These are phyloP conservation scores for Lasioglossum albipes DNA, from an alignment of 1,140 invertebrate genomes.

Conservation along the genomic window DNA sequence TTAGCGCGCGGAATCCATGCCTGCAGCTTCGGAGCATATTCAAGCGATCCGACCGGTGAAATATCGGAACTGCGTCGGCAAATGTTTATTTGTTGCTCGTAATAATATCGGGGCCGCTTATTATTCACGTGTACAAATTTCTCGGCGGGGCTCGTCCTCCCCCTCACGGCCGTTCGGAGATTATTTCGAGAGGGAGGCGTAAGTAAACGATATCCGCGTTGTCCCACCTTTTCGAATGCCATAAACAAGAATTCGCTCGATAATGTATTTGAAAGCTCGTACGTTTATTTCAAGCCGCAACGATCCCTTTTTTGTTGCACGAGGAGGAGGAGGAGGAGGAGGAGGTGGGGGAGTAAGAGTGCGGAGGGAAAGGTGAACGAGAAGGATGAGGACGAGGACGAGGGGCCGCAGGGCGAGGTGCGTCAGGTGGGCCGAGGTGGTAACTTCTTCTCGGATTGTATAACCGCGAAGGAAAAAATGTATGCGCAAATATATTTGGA, in stretches of 20 bases:
- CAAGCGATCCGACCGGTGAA: not conserved
- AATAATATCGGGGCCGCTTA: slow-evolving; percentile 49
- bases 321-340: not conserved
- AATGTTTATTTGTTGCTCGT: slow-evolving; percentile 60
- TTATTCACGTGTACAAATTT: slow-evolving; percentile 52
- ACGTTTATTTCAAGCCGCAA: slow-evolving; percentile 59
- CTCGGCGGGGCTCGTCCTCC: not conserved
- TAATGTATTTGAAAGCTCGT: slow-evolving; percentile 65
- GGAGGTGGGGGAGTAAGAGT: not conserved
- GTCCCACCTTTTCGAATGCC: slow-evolving; percentile 54
- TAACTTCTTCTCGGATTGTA: slow-evolving; percentile 58
- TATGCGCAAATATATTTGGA: slow-evolving; percentile 67
- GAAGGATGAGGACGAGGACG: not conserved
- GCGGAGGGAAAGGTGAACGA: too few species aligned
- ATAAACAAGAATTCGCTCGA: slow-evolving; percentile 66
- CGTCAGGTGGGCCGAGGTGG: not conserved
- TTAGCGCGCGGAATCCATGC: too few species aligned
- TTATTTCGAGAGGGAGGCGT: slow-evolving; percentile 33
- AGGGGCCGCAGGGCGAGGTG: not conserved
- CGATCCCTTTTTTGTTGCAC: slow-evolving; percentile 50
- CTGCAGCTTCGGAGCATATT: not conserved
- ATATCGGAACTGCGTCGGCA: slow-evolving; percentile 10
- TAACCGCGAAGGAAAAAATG: slow-evolving; percentile 63
- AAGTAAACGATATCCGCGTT: slow-evolving; percentile 54
- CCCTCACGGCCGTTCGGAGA: slow-evolving; percentile 3